Evolutionary conservation across 2,888 invertebrate species (phyloP), one percentile per base, ranked within the genome.

Genomic region (Temnothorax rugatulus): DNA sequence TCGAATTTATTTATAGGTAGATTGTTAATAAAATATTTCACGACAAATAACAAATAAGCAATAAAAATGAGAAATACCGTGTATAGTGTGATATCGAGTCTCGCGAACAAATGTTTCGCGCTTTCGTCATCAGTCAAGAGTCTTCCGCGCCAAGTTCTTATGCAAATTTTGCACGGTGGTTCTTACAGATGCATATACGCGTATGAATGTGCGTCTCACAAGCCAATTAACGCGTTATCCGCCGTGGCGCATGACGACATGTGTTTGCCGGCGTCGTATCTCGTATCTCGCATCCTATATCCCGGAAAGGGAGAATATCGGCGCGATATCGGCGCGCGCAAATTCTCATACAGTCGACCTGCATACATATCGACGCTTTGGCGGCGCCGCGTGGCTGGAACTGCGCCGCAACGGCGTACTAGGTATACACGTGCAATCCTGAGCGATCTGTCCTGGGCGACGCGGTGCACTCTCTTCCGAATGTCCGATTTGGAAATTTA

Each of bases 351-450:
- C 89, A 91, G 89, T 86, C 88, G 91, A 89, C 86, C 86, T 92
- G 94, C 94, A 94, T 94, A 93, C 93, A 93, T 93, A 93, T 94
- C 91, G 93, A 88, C 84, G 89, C 86, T 92, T 94, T 92, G 89
- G 86, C 86, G 91, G 91, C 91, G 83, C 92, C 93, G 90, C 91
- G 91, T 93, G 93, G 91, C 90, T 91, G 87, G 76, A 90, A 90
- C 86, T 87, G 86, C 83, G 61, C 90, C 91, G 38, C 73, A 74
- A 74, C 29, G 21, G 21, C 77, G 8, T 13, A 38, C n/a, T 47
- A 83, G 74, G 54, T 59, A 52, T 59, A 75, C 47, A 86, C 66
- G 69, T 63, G 69, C 71, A 61, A 77, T 64, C 82, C 74, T 61
- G 57, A 77, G 85, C 83, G 68, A 73, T 11, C 44, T 66, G 59